These are phyloP conservation scores for Ellobium chinense DNA, from an alignment of 2,888 invertebrate genomes.

Conservation along the genomic window DNA sequence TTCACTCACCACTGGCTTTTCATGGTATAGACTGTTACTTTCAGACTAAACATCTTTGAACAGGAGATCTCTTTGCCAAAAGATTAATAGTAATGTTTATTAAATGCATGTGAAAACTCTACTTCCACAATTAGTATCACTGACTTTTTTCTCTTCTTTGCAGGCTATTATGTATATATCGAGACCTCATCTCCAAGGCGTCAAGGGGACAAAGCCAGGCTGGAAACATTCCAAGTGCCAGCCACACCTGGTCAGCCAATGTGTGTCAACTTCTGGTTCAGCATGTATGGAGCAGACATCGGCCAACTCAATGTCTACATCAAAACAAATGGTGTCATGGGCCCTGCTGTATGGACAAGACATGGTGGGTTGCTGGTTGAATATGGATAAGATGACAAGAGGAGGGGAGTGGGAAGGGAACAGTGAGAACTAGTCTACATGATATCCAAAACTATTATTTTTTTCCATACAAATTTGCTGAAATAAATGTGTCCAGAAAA, in stretches of 20 bases:
- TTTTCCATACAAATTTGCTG: background rate
- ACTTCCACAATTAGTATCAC: no score
- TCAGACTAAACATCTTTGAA: no score
- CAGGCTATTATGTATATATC: slow-evolving; percentile 69
- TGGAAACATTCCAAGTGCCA: slow-evolving; percentile 59
- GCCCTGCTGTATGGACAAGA: slow-evolving; percentile 57
- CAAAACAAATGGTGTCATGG: slow-evolving; percentile 8
- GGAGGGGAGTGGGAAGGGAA: background rate
- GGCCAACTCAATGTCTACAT: slow-evolving; percentile 65
- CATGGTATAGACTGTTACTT: no score
- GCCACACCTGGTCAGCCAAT: slow-evolving; percentile 56
- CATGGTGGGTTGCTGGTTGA: slow-evolving; percentile 4
- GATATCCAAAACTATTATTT: background rate
- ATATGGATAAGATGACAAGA: no score
- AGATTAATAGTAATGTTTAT: no score
- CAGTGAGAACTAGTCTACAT: background rate
- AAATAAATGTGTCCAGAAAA: no score
- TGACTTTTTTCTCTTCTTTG: background rate
- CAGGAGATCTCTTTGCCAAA: no score
- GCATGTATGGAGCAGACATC: slow-evolving; percentile 64
- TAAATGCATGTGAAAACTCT: no score
- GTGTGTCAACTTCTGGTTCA: slow-evolving; percentile 73
- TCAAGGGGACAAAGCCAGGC: slow-evolving; percentile 61
- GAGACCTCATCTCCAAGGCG: slow-evolving; percentile 62
- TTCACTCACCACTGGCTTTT: no score